phyloP scores from a whole-genome alignment of 1,140 invertebrate species.

The Dreissena rostriformis region DNA sequence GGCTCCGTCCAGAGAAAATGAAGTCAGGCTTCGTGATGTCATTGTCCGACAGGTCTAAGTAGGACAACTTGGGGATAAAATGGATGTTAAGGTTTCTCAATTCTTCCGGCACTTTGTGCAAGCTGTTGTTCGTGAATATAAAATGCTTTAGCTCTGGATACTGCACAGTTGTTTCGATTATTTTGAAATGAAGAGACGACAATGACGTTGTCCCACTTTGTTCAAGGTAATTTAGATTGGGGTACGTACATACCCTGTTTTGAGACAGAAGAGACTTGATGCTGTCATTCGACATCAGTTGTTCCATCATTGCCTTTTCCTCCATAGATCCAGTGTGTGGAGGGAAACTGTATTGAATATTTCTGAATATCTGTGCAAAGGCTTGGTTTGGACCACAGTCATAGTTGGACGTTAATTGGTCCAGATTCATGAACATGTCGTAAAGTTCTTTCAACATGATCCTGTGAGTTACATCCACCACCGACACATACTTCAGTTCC shows the following conservation, averaged over 20 bases:
- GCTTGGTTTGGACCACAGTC: constrained; percentile 30
- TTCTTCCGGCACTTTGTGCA: constrained; percentile 12
- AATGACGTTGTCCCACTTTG: constrained; percentile 39
- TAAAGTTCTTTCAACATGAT: constrained; percentile 1
- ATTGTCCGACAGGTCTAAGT: constrained; percentile 29
- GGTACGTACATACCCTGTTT: background rate
- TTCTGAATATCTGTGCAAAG: constrained; percentile 5
- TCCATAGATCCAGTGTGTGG: background rate
- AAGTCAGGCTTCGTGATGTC: constrained; percentile 7
- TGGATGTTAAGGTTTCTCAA: constrained; percentile 3
- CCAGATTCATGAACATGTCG: background rate
- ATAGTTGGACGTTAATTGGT: constrained; percentile 5
- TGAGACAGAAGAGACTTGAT: background rate
- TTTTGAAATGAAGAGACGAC: constrained; percentile 18
- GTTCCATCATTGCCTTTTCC: background rate
- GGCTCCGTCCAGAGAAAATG: background rate
- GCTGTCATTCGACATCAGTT: background rate
- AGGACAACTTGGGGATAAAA: constrained; percentile 24
- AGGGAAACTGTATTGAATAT: constrained; percentile 30
- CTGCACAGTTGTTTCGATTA: constrained; percentile 18
- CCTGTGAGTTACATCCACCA: constrained; percentile 16
- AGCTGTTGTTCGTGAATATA: constrained; percentile 27
- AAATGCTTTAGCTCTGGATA: constrained; percentile 12
- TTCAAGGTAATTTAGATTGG: constrained; percentile 38
- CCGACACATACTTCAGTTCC: constrained; percentile 10